A percentile compares a stretch with the other conserved stretches of the same genome.
Conservation (phyloP, 2,888 invertebrate species). For the Odontocolon sp. region DNA sequence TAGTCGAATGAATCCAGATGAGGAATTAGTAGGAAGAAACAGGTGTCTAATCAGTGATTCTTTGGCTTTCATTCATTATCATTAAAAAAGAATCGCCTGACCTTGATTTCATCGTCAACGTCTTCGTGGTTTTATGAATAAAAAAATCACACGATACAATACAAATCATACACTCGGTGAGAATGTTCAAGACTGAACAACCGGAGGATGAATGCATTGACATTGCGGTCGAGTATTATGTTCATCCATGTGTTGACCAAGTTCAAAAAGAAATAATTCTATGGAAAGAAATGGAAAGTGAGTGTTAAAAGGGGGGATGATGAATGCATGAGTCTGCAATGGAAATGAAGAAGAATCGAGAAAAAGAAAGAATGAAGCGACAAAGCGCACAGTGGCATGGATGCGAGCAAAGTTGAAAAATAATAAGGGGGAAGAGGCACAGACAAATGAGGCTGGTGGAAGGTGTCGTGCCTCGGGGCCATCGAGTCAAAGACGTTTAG, state of each 20-base stretch:
- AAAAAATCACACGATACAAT: too few relatives aligned
- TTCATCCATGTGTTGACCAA: neutral
- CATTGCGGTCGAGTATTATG: neutral
- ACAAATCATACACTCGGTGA: neutral
- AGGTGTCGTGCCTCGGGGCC: slow-evolving; percentile 50
- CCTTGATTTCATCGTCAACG: neutral
- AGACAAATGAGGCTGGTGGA: slow-evolving; percentile 52
- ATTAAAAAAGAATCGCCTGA: too few relatives aligned
- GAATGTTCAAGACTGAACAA: too few relatives aligned
- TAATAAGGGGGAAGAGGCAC: slow-evolving; percentile 12
- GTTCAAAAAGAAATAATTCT: neutral
- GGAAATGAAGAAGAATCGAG: slow-evolving; percentile 17
- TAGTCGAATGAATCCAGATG: neutral
- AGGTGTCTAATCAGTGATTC: neutral
- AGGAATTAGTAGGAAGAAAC: neutral
- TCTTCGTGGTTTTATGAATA: neutral
- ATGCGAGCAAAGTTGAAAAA: slow-evolving; percentile 26
- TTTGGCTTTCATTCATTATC: too few relatives aligned
- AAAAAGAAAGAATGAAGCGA: slow-evolving; percentile 1
- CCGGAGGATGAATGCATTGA: neutral
- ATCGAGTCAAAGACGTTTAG: slow-evolving; percentile 12
- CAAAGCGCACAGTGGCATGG: slow-evolving; percentile 35
- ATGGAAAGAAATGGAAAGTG: neutral
- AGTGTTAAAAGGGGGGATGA: slow-evolving; percentile 7
- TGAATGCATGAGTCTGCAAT: neutral